Conservation (phyloP, 2,113 vertebrate species). For the Pseudolaguvia tuberculata region DNA sequence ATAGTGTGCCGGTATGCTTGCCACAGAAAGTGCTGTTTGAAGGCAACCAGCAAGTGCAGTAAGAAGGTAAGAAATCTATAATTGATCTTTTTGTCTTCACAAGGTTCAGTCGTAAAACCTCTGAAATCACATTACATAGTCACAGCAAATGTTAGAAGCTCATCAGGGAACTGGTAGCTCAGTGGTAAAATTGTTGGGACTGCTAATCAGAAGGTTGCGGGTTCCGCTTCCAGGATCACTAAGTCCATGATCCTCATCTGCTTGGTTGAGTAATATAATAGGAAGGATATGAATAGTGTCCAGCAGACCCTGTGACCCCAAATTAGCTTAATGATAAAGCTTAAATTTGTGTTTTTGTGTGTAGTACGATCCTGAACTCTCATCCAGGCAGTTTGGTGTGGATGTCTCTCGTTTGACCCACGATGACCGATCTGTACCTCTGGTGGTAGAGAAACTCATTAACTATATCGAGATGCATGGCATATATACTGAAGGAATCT, state of each 20-base stretch:
- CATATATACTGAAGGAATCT: constrained; percentile 96
- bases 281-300: too few species aligned
- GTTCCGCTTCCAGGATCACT: too few species aligned
- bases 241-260: too few species aligned
- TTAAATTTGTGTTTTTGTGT: constrained; percentile 44
- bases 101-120: too few species aligned
- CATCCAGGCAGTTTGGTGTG: constrained; percentile 88
- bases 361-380: constrained; percentile 90
- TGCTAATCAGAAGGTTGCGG: too few species aligned
- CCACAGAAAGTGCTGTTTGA: constrained; percentile 96
- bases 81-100: not conserved
- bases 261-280: too few species aligned
- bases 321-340: too few species aligned
- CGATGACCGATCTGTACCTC: constrained; percentile 85
- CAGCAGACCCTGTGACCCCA: too few species aligned
- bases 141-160: too few species aligned
- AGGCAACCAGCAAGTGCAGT: constrained; percentile 85
- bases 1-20: constrained; percentile 96
- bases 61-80: constrained; percentile 81
- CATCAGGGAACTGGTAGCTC: too few species aligned
- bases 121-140: too few species aligned
- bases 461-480: constrained; percentile 99
- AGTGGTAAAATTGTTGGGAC: too few species aligned
- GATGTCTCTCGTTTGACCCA: constrained; percentile 89
- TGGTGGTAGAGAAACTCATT: constrained; percentile 94